Evolutionary conservation across 1,140 invertebrate species (phyloP).

Genomic region (Belonocnema kinseyi): DNA sequence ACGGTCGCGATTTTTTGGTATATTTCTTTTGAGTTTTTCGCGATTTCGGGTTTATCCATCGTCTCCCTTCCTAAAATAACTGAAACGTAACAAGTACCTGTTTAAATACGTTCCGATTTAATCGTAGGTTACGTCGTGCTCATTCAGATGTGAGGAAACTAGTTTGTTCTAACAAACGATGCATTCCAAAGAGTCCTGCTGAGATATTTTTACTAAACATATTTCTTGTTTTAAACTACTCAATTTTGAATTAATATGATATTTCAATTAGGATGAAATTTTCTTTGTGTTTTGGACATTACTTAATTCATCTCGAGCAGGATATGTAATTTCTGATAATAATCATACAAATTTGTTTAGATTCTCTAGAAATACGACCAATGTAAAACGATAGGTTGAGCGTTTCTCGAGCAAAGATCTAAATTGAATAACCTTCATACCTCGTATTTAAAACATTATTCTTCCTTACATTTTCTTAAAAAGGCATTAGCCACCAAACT

Average conservation of each 20-base stretch:
- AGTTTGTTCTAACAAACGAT: conserved; percentile 3
- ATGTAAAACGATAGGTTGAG: neutral
- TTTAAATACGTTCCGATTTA: conserved; percentile 30
- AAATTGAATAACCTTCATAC: conserved; percentile 25
- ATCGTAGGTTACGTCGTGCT: conserved; percentile 18
- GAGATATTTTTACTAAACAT: conserved; percentile 3
- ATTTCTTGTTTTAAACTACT: neutral
- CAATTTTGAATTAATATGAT: neutral
- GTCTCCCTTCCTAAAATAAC: conserved; percentile 4
- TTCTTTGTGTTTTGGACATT: neutral
- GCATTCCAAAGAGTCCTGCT: conserved; percentile 29
- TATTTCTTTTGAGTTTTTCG: neutral
- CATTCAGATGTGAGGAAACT: conserved; percentile 8
- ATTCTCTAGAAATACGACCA: neutral
- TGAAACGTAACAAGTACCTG: conserved; percentile 18
- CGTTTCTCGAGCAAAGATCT: neutral
- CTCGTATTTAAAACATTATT: conserved; percentile 10
- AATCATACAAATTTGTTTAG: neutral
- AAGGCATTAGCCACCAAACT: neutral
- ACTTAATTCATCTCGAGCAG: neutral
- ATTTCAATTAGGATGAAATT: neutral
- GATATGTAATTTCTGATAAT: conserved; percentile 6
- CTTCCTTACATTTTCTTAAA: neutral
- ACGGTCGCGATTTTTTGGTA: neutral
- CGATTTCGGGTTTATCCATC: neutral